phyloP scores from a whole-genome alignment of 2,113 vertebrate genomes.

The Engystomops pustulosus region DNA sequence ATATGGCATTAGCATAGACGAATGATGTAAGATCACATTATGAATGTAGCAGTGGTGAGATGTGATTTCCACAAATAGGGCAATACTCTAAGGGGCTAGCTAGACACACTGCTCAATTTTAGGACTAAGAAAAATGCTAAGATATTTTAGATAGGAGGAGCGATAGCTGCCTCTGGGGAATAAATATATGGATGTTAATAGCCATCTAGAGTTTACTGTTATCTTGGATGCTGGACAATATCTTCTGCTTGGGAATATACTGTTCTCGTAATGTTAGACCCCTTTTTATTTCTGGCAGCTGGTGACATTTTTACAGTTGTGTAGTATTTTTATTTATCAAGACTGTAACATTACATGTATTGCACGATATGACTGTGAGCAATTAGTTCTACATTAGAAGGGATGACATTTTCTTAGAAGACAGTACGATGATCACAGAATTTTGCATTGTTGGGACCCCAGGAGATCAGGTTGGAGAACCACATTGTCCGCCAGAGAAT shows the following conservation, averaged over 20 bases:
- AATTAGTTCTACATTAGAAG: too few species aligned
- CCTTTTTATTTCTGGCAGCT: background rate
- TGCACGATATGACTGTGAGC: too few species aligned
- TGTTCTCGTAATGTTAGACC: background rate
- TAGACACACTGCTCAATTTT: constrained; percentile 9
- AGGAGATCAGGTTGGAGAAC: too few species aligned
- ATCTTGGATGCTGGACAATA: constrained; percentile 1
- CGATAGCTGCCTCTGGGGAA: background rate
- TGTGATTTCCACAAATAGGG: constrained; percentile 54
- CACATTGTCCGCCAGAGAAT: too few species aligned
- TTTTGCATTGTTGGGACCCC: too few species aligned
- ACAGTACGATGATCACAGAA: too few species aligned
- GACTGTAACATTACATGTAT: background rate
- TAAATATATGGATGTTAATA: constrained; percentile 22
- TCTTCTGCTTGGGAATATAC: constrained; percentile 13
- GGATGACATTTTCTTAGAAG: too few species aligned
- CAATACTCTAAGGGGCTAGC: constrained; percentile 34
- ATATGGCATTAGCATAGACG: constrained; percentile 50
- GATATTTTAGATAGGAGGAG: constrained; percentile 7
- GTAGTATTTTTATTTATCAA: background rate
- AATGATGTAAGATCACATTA: constrained; percentile 38
- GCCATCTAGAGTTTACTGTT: background rate
- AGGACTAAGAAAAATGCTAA: constrained; percentile 47
- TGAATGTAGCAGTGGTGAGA: constrained; percentile 47
- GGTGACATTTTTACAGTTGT: background rate